phyloP scores from a whole-genome alignment of 30 jellyfish, hydroid and myxozoan species.

The Aurelia aurita region DNA sequence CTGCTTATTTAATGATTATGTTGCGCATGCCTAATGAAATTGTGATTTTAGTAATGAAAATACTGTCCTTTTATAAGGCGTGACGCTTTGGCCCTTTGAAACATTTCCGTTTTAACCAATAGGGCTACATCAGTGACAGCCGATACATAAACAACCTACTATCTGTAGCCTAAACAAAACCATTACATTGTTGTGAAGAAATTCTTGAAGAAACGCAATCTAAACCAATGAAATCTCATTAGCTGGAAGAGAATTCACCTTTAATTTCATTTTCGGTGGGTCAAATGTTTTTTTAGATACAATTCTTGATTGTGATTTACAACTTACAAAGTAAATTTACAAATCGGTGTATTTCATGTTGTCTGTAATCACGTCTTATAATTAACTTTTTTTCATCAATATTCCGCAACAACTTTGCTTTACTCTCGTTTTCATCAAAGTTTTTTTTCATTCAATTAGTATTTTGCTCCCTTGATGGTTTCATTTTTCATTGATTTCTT shows the following conservation, averaged over 20 bases:
- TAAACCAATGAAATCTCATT: conserved; percentile 32
- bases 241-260: not conserved
- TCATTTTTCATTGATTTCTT: too few species aligned
- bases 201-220: conserved; percentile 9
- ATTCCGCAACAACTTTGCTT: too few species aligned
- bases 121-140: conserved; percentile 33
- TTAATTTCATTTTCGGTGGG: not conserved
- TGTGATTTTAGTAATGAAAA: conserved; percentile 16
- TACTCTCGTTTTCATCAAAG: too few species aligned
- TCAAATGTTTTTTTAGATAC: not conserved
- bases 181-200: conserved; percentile 32
- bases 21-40: conserved; percentile 30
- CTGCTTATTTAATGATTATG: conserved; percentile 1
- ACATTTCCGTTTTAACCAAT: conserved; percentile 45
- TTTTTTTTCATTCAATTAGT: too few species aligned
- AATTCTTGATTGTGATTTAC: too few species aligned
- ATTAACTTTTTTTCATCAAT: too few species aligned
- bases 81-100: conserved; percentile 48
- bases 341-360: too few species aligned
- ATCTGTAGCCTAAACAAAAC: conserved; percentile 59
- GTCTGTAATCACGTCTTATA: too few species aligned
- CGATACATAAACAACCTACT: conserved; percentile 40
- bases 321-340: too few species aligned
- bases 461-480: too few species aligned
- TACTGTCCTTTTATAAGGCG: conserved; percentile 17